These are phyloP conservation scores for Machimus rusticus DNA, from an alignment of 2,888 invertebrate genomes.

Conservation along the genomic window DNA sequence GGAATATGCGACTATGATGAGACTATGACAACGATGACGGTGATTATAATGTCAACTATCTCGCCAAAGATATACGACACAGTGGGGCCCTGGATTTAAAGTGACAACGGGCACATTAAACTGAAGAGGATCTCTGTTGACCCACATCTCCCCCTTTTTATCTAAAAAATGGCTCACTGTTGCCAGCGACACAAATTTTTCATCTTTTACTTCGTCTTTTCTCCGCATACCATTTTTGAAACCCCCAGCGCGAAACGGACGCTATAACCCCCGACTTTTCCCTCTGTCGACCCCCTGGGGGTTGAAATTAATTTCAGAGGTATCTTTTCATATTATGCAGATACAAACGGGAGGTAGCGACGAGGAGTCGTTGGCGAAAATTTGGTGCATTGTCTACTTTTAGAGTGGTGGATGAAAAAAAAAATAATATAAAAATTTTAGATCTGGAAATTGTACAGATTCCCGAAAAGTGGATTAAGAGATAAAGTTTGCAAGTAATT, in stretches of 20 bases:
- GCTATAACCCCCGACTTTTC: neutral
- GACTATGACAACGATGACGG: slow-evolving; percentile 8
- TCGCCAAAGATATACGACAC: neutral
- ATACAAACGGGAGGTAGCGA: neutral
- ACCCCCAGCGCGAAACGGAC: neutral
- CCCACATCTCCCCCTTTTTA: slow-evolving; percentile 15
- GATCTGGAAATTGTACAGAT: neutral
- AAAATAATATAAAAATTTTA: neutral
- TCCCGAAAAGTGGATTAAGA: neutral
- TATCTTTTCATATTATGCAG: neutral
- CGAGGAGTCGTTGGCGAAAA: neutral
- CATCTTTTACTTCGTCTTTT: neutral
- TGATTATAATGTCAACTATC: slow-evolving; percentile 27
- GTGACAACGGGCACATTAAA: slow-evolving; percentile 28
- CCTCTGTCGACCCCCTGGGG: neutral
- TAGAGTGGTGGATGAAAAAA: neutral
- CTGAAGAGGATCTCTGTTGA: slow-evolving; percentile 29
- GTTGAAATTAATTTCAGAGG: neutral
- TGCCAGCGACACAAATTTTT: neutral
- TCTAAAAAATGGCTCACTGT: neutral
- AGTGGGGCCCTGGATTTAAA: slow-evolving; percentile 2
- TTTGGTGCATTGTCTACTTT: neutral
- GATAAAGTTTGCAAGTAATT: neutral
- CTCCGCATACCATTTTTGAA: neutral
- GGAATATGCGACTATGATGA: neutral